Evolutionary conservation across 2,888 invertebrate genomes (phyloP), one percentile per base, ranked within the genome.

Genomic region (Asteroscopus sphinx): DNA sequence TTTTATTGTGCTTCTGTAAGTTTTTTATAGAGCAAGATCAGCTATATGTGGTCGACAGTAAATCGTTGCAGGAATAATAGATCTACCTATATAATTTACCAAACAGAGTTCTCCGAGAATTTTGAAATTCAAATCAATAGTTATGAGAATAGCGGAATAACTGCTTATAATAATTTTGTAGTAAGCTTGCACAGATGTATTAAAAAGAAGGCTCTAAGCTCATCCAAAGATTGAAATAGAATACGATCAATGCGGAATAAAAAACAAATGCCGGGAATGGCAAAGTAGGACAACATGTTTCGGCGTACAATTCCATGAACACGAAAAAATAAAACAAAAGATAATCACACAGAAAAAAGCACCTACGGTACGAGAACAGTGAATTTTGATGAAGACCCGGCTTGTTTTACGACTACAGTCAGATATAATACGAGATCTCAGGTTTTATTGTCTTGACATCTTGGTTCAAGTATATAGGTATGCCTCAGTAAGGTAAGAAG

Each of bases 391-490:
- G 39, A 55, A 32, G 36, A 44, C 56, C 32, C 35, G 36, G 13
- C 51, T 45, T 48, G 25, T 48, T 67, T 76, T 72, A 71, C 35
- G 60, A 39, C 42, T 35, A 33, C 39, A 36, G n/a, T 51, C 53
- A 36, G 39, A 58, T 58, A 58, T 45, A 36, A 58, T 58, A 58
- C 42, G 13, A 63, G 53, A 49, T 53, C 41, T 37, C 55, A 36
- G 36, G 58, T 62, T 68, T 66, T 66, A 63, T 53, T 55, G 21
- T 54, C 37, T 44, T 60, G 40, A 44, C 37, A 48, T 68, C 72
- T 59, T 65, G 40, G 59, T 61, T 55, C 56, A 72, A 57, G 57
- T 63, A 46, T 45, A 55, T 44, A n/a, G n/a, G n/a, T n/a, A n/a
- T n/a, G n/a, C 26, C 37, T 45, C 30, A 16, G 9, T 37, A 64